Evolutionary conservation across 2,888 invertebrate species (phyloP).

Genomic region (Rhagophthalmus giganteus): DNA sequence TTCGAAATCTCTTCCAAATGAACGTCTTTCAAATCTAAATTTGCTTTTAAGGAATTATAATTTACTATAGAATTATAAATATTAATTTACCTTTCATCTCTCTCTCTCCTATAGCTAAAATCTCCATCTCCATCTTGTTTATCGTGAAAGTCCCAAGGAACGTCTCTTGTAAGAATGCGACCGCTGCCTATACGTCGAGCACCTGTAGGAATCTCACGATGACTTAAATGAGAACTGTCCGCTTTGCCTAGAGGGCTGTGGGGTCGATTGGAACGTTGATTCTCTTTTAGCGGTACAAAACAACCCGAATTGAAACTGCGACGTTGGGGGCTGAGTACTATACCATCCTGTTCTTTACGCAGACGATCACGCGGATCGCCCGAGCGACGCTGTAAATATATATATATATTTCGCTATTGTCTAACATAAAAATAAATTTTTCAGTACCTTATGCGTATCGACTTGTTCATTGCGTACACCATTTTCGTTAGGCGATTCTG

Average conservation of each 20-base stretch:
- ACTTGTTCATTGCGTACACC: constrained; percentile 61
- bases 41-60: too few relatives aligned
- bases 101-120: constrained; percentile 39
- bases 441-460: constrained; percentile 60
- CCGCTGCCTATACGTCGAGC: constrained; percentile 81
- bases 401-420: not conserved
- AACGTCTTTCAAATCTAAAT: constrained; percentile 58
- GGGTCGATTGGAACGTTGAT: constrained; percentile 42
- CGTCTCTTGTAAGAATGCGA: constrained; percentile 61
- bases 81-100: constrained; percentile 36
- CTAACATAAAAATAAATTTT: not conserved
- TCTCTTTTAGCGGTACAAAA: constrained; percentile 67
- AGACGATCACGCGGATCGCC: constrained; percentile 75
- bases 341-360: constrained; percentile 80
- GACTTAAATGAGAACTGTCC: constrained; percentile 35
- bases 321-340: constrained; percentile 83
- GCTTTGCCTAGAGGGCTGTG: constrained; percentile 35
- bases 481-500: constrained; percentile 66
- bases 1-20: constrained; percentile 63
- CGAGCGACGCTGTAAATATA: constrained; percentile 57
- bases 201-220: constrained; percentile 49
- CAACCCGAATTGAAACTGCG: constrained; percentile 87
- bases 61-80: not conserved
- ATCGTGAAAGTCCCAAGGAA: constrained; percentile 60
- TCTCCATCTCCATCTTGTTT: constrained; percentile 38